A percentile compares a stretch with the other conserved stretches of the same genome.
Evolutionary conservation across 1,140 invertebrate species (phyloP).

Genomic region (Drosophila chauvacae): DNA sequence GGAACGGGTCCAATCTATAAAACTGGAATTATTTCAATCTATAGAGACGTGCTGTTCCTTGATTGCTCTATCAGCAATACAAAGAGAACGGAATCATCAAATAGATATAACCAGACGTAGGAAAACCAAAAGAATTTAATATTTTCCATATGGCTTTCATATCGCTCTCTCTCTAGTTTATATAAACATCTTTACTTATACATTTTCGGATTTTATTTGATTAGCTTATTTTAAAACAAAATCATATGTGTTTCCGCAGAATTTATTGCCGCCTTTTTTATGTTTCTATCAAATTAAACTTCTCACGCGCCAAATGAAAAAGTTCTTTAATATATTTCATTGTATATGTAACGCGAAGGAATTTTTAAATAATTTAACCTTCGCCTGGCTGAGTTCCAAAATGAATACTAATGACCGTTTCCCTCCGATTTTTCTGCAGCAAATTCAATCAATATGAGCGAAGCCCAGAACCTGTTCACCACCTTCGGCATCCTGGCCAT

Average conservation of each 20-base stretch:
- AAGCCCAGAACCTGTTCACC: slow-evolving; percentile 73
- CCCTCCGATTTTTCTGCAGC: slow-evolving; percentile 20
- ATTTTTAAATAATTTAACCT: slow-evolving; percentile 38
- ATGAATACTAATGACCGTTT: slow-evolving; percentile 5
- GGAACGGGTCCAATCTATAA: slow-evolving; percentile 77
- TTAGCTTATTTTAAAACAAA: slow-evolving; percentile 73
- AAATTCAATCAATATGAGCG: slow-evolving; percentile 68
- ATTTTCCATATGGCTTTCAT: slow-evolving; percentile 57
- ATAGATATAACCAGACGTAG: slow-evolving; percentile 37
- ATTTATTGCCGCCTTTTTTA: slow-evolving; percentile 66
- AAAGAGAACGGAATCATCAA: slow-evolving; percentile 36
- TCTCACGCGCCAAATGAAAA: slow-evolving; percentile 59
- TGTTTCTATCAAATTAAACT: slow-evolving; percentile 58
- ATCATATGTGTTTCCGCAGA: slow-evolving; percentile 61
- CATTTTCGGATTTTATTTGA: slow-evolving; percentile 35
- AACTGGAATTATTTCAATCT: slow-evolving; percentile 68
- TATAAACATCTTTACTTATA: slow-evolving; percentile 34
- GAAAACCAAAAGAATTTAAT: slow-evolving; percentile 30
- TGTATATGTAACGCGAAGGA: slow-evolving; percentile 27
- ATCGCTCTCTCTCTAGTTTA: slow-evolving; percentile 42
- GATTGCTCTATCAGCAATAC: slow-evolving; percentile 50
- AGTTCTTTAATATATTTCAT: slow-evolving; percentile 23
- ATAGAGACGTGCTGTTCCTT: slow-evolving; percentile 34
- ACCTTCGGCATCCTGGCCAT: slow-evolving; percentile 80
- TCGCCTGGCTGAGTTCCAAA: slow-evolving; percentile 32